These are phyloP conservation scores for Spisula subtruncata DNA, from an alignment of 2,888 invertebrate genomes.

Conservation along the genomic window DNA sequence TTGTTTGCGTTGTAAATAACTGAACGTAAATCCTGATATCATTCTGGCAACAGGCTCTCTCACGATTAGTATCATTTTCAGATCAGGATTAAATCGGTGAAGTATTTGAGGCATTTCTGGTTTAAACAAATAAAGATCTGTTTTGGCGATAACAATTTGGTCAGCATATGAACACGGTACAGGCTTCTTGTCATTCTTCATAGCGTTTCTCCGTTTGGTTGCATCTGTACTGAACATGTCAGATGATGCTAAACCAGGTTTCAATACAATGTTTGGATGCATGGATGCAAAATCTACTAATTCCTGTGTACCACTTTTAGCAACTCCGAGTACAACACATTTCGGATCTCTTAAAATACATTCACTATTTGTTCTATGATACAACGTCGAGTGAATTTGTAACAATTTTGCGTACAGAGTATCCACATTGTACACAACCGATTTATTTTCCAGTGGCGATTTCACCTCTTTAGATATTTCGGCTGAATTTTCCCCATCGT, in stretches of 20 bases:
- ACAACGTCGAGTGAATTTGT: neutral
- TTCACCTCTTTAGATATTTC: no score
- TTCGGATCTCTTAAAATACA: constrained; percentile 30
- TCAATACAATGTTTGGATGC: constrained; percentile 52
- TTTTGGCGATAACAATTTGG: constrained; percentile 31
- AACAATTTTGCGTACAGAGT: neutral
- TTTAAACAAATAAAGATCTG: neutral
- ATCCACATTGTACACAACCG: neutral
- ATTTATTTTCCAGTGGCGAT: neutral
- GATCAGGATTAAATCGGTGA: constrained; percentile 12
- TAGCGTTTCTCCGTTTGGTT: neutral
- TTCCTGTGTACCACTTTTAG: constrained; percentile 51
- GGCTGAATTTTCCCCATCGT: no score
- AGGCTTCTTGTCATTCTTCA: neutral
- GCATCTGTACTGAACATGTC: neutral
- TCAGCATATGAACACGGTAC: constrained; percentile 38
- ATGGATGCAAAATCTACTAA: constrained; percentile 45
- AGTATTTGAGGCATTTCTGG: neutral
- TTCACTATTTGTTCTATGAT: neutral
- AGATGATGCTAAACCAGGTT: neutral
- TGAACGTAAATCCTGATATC: constrained; percentile 13
- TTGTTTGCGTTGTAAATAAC: constrained; percentile 3
- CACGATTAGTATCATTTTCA: constrained; percentile 31
- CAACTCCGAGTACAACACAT: constrained; percentile 45
- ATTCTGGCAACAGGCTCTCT: constrained; percentile 31